A percentile compares a stretch with the other conserved stretches of the same genome.
These are phyloP conservation scores for Plebejus melissa DNA, from an alignment of 2,888 invertebrate genomes.

Conservation along the genomic window DNA sequence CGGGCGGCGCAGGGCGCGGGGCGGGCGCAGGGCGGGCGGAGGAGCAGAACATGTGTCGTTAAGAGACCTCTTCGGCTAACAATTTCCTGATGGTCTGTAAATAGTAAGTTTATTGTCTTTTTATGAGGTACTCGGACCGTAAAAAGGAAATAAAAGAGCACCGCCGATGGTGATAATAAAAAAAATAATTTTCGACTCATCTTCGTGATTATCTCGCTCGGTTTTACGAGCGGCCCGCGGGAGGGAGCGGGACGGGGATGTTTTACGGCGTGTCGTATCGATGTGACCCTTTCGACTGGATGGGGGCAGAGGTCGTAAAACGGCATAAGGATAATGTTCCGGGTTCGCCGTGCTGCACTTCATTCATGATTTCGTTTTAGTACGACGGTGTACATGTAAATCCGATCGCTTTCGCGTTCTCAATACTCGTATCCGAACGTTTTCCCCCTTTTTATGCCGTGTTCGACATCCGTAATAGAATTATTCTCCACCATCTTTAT, in stretches of 20 bases:
- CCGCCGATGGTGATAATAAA: conserved; percentile 80
- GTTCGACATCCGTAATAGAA: conserved; percentile 71
- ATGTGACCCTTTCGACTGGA: conserved; percentile 76
- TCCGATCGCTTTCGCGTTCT: conserved; percentile 71
- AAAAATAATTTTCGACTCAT: conserved; percentile 80
- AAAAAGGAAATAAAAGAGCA: conserved; percentile 81
- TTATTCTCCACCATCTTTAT: conserved; percentile 41
- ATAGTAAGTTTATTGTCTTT: conserved; percentile 81
- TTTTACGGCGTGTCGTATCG: conserved; percentile 70
- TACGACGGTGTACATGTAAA: conserved; percentile 75
- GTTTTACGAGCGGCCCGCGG: conserved; percentile 53
- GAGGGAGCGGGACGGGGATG: conserved; percentile 58
- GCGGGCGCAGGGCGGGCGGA: conserved; percentile 49
- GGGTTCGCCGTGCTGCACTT: conserved; percentile 75
- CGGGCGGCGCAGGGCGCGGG: conserved; percentile 47
- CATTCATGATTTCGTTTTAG: conserved; percentile 79
- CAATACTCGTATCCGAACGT: conserved; percentile 62
- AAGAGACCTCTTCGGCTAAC: conserved; percentile 79
- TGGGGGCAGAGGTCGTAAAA: conserved; percentile 79
- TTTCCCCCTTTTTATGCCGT: conserved; percentile 60
- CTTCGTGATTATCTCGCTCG: conserved; percentile 75
- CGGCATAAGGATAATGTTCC: conserved; percentile 79
- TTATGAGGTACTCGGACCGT: conserved; percentile 81
- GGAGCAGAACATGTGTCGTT: conserved; percentile 75
- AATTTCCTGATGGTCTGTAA: conserved; percentile 81